These are phyloP conservation scores for Pempheris klunzingeri DNA, from an alignment of 2,797 vertebrate genomes.

Conservation along the genomic window DNA sequence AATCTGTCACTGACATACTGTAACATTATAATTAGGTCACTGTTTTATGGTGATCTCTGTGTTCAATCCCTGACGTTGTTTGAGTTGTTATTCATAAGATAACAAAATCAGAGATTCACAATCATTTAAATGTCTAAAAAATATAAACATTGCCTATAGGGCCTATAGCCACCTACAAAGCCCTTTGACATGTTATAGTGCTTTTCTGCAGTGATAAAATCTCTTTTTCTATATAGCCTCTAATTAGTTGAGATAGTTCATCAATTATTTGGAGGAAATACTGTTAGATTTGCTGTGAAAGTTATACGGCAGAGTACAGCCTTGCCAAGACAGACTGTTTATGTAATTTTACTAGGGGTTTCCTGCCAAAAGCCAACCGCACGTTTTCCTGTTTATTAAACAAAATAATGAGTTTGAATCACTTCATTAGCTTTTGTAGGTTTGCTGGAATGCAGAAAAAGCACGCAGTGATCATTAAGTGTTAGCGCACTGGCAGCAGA, in stretches of 20 bases:
- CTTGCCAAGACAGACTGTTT: conserved; percentile 38
- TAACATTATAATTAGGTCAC: conserved; percentile 29
- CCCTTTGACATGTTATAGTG: not conserved
- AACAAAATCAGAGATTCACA: not conserved
- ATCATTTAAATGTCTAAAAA: not conserved
- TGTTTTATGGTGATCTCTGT: conserved; percentile 4
- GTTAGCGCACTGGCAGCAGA: conserved; percentile 22
- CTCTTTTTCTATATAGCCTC: not conserved
- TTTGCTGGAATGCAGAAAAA: conserved; percentile 60
- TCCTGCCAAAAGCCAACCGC: conserved; percentile 47
- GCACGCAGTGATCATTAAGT: conserved; percentile 14
- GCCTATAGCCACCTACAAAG: not conserved
- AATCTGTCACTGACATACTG: conserved; percentile 5
- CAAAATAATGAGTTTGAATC: conserved; percentile 57
- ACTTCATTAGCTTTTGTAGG: conserved; percentile 61
- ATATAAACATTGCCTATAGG: not conserved
- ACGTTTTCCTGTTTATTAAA: conserved; percentile 67
- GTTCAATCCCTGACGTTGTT: not conserved
- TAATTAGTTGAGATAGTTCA: conserved; percentile 31
- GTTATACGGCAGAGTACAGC: conserved; percentile 24
- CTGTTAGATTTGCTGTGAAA: conserved; percentile 11
- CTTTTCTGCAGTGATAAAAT: conserved; percentile 6
- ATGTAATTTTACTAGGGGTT: conserved; percentile 31
- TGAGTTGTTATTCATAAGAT: not conserved
- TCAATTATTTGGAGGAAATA: conserved; percentile 22